Conservation (phyloP, 2,113 vertebrate genomes). For the Apteryx mantelli region DNA sequence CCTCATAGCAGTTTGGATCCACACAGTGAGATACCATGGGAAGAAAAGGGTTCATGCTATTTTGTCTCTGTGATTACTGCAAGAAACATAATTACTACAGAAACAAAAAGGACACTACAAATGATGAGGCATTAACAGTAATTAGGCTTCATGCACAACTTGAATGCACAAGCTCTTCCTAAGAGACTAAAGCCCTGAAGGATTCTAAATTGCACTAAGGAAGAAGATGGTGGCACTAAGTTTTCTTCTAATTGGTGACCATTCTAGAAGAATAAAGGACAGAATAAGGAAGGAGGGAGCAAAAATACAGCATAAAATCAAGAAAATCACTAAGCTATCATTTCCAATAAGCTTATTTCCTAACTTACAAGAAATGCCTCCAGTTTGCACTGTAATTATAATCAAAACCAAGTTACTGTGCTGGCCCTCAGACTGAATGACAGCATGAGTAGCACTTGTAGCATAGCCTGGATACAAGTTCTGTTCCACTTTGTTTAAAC, state of each 20-base stretch:
- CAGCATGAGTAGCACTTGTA: background rate
- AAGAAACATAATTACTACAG: background rate
- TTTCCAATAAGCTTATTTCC: background rate
- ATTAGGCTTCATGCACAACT: background rate
- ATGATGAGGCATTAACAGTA: background rate
- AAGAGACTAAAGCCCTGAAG: background rate
- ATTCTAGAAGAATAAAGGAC: background rate
- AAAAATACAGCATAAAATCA: background rate
- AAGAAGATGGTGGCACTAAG: background rate
- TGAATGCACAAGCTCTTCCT: background rate
- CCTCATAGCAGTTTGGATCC: background rate
- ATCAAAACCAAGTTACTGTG: background rate
- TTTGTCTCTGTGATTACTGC: background rate
- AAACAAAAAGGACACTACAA: background rate
- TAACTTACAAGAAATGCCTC: background rate
- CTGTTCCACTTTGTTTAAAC: background rate
- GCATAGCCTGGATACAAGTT: background rate
- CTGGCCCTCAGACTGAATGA: background rate
- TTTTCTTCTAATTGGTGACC: background rate
- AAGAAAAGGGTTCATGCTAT: background rate
- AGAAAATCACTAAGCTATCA: background rate
- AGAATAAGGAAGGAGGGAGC: background rate
- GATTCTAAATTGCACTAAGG: background rate
- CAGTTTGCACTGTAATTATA: background rate
- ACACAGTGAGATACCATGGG: background rate